Evolutionary conservation across 2,113 vertebrate genomes (phyloP).

Genomic region (Scomber japonicus): DNA sequence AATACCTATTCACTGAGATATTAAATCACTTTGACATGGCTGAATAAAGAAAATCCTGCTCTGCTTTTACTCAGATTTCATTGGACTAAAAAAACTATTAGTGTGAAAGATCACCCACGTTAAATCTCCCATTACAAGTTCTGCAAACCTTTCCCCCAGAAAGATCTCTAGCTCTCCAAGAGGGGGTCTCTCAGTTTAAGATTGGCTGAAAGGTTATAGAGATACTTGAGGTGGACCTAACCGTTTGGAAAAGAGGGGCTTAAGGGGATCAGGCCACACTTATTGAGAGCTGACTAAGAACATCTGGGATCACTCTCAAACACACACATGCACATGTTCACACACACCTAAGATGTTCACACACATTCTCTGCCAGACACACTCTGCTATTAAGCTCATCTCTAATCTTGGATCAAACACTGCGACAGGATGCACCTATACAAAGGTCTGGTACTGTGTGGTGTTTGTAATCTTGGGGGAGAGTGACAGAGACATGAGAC

Average conservation of each 20-base stretch:
- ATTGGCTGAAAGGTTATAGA: constrained; percentile 75
- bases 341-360: constrained; percentile 43
- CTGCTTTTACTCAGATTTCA: constrained; percentile 21
- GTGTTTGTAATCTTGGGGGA: constrained; percentile 69
- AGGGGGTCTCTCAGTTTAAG: constrained; percentile 59
- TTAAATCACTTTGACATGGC: constrained; percentile 32
- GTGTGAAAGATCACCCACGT: constrained; percentile 41
- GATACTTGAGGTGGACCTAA: constrained; percentile 70
- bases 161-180: constrained; percentile 29
- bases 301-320: constrained; percentile 83
- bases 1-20: constrained; percentile 9
- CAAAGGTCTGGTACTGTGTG: constrained; percentile 43
- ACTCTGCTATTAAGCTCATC: constrained; percentile 35
- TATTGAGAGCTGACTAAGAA: constrained; percentile 82
- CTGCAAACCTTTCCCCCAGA: constrained; percentile 23
- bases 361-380: constrained; percentile 31
- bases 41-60: constrained; percentile 29
- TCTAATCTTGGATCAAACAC: constrained; percentile 68
- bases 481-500: constrained; percentile 78
- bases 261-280: constrained; percentile 80
- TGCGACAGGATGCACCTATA: constrained; percentile 54
- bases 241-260: constrained; percentile 72
- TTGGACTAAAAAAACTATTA: too few species aligned
- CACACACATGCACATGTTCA: constrained; percentile 44
- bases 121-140: constrained; percentile 68